phyloP scores from a whole-genome alignment of 2,113 vertebrate species.

The Aspiorhynchus laticeps region DNA sequence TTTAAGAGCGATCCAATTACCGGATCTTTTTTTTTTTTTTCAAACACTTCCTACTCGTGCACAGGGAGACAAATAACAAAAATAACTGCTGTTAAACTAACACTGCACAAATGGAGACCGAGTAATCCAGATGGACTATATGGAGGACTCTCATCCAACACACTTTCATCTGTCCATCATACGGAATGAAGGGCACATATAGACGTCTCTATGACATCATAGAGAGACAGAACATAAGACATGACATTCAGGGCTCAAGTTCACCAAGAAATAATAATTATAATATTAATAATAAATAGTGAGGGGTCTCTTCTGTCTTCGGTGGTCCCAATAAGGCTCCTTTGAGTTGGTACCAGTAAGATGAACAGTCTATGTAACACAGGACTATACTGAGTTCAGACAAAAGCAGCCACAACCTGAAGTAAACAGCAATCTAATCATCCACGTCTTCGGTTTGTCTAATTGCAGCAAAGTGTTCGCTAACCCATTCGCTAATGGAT shows the following conservation, averaged over 20 bases:
- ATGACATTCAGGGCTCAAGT: conserved; percentile 21
- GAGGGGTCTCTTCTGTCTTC: conserved; percentile 4
- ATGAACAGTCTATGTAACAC: conserved; percentile 14
- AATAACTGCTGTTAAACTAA: conserved; percentile 18
- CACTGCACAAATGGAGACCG: conserved; percentile 1
- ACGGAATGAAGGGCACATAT: conserved; percentile 17
- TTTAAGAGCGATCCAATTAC: conserved; percentile 19
- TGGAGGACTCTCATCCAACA: conserved; percentile 42
- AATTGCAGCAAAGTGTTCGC: background rate
- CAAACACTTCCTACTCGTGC: conserved; percentile 7
- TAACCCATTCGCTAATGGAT: conserved; percentile 2
- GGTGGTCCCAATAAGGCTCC: conserved; percentile 2
- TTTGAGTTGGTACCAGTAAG: conserved; percentile 1
- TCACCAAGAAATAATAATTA: background rate
- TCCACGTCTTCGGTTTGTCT: background rate
- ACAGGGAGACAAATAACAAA: background rate
- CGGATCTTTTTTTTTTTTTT: background rate
- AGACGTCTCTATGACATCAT: conserved; percentile 2
- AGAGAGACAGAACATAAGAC: background rate
- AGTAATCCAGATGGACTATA: background rate
- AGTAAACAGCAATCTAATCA: conserved; percentile 14
- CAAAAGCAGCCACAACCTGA: conserved; percentile 14
- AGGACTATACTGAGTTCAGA: background rate
- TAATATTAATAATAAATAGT: conserved; percentile 8
- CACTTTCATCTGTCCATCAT: conserved; percentile 14